Conservation (phyloP, 2,888 invertebrate species). For the Orthonevra nobilis region DNA sequence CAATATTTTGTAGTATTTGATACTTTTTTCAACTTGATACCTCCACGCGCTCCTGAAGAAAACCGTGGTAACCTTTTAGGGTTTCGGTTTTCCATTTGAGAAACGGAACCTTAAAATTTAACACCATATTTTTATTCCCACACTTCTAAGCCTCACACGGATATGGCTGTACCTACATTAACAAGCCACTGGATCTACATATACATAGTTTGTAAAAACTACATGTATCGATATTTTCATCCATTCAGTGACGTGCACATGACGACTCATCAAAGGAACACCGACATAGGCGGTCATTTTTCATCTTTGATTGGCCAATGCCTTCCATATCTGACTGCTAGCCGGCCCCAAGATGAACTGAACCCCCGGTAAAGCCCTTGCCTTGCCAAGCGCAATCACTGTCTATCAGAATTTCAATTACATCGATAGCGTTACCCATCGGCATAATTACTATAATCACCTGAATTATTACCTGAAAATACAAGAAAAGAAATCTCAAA, state of each 20-base stretch:
- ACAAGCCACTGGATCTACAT: slow-evolving; percentile 26
- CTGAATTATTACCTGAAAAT: slow-evolving; percentile 80
- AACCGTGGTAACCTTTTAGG: too few species aligned
- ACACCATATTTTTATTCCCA: neutral
- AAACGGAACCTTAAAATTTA: too few species aligned
- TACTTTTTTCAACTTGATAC: too few species aligned
- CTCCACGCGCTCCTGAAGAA: too few species aligned
- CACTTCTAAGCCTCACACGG: neutral
- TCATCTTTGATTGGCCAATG: slow-evolving; percentile 69
- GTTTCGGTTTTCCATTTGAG: too few species aligned
- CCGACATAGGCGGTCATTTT: slow-evolving; percentile 66
- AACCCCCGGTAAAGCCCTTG: slow-evolving; percentile 59
- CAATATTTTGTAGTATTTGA: too few species aligned
- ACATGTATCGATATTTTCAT: too few species aligned
- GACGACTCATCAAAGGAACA: slow-evolving; percentile 47
- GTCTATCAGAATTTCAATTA: slow-evolving; percentile 81
- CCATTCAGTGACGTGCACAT: too few species aligned
- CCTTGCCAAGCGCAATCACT: slow-evolving; percentile 77
- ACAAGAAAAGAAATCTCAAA: slow-evolving; percentile 65
- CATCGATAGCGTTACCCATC: slow-evolving; percentile 81
- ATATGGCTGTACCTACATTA: too few species aligned
- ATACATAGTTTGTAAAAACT: too few species aligned
- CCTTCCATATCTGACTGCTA: slow-evolving; percentile 43
- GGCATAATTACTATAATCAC: slow-evolving; percentile 81
- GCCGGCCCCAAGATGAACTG: slow-evolving; percentile 19